phyloP scores from a whole-genome alignment of 2,888 invertebrate genomes.

The Xestoiulus laeticollis region DNA sequence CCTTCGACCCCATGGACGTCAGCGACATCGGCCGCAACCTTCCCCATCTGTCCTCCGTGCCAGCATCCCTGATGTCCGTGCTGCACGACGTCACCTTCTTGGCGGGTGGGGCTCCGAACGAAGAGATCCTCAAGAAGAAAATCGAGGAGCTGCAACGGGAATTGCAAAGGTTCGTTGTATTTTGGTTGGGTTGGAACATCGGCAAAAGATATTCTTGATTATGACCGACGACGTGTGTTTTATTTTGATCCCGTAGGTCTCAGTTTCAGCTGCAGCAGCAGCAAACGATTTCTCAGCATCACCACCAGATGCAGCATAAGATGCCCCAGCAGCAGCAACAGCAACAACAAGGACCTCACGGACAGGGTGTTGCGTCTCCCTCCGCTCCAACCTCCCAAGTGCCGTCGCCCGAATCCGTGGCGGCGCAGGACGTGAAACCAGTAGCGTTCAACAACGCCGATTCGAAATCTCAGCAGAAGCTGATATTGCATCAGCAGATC shows the following conservation, averaged over 20 bases:
- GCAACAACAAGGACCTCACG: neutral
- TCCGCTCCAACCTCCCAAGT: slow-evolving; percentile 49
- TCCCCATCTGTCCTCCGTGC: neutral
- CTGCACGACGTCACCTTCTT: slow-evolving; percentile 53
- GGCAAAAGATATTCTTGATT: too few species aligned
- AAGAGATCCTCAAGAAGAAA: slow-evolving; percentile 80
- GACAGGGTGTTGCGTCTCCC: neutral
- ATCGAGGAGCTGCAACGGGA: slow-evolving; percentile 89
- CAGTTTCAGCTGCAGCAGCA: slow-evolving; percentile 58
- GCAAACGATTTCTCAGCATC: slow-evolving; percentile 41
- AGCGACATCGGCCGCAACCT: slow-evolving; percentile 53
- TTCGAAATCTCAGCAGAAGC: slow-evolving; percentile 64
- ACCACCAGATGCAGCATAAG: slow-evolving; percentile 25
- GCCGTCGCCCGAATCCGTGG: slow-evolving; percentile 56
- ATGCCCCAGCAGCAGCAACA: neutral
- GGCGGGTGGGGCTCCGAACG: slow-evolving; percentile 69
- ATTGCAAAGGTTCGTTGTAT: slow-evolving; percentile 71
- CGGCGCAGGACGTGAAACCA: neutral
- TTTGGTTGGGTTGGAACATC: too few species aligned
- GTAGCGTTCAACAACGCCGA: slow-evolving; percentile 51
- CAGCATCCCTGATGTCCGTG: slow-evolving; percentile 47
- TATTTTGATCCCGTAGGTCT: slow-evolving; percentile 55
- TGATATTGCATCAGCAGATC: slow-evolving; percentile 73
- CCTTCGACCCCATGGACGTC: slow-evolving; percentile 57
- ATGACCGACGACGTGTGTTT: neutral